These are phyloP conservation scores for Apotomis turbidana DNA, from an alignment of 2,888 invertebrate genomes.

Conservation along the genomic window DNA sequence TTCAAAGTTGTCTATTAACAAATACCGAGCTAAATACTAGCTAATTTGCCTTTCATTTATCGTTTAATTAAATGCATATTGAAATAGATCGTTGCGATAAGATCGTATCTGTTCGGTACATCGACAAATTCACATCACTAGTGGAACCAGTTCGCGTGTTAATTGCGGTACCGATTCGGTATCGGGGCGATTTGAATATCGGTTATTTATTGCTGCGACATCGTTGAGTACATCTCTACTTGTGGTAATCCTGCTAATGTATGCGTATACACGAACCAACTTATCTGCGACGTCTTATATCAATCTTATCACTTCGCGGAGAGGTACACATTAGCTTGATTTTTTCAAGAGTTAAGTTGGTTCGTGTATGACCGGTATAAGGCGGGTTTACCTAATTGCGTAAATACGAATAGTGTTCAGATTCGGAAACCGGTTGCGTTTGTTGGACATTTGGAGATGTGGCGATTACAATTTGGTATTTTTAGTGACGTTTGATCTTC, in stretches of 20 bases:
- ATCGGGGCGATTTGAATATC: constrained; percentile 81
- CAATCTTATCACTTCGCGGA: background rate
- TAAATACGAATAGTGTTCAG: constrained; percentile 29
- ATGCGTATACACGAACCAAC: constrained; percentile 57
- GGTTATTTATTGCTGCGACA: constrained; percentile 78
- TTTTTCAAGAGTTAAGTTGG: background rate
- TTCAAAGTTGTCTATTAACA: background rate
- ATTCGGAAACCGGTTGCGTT: constrained; percentile 23
- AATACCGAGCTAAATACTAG: constrained; percentile 9
- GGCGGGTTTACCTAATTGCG: constrained; percentile 39
- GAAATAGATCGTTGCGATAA: constrained; percentile 5
- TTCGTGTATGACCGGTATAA: constrained; percentile 26
- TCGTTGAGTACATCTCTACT: constrained; percentile 72
- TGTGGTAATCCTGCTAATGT: constrained; percentile 70
- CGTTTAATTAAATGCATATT: constrained; percentile 16
- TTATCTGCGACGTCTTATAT: background rate
- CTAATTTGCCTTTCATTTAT: constrained; percentile 26
- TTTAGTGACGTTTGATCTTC: constrained; percentile 1
- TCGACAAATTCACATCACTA: constrained; percentile 58
- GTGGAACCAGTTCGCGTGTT: constrained; percentile 76
- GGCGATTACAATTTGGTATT: constrained; percentile 16
- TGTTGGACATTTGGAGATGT: constrained; percentile 11
- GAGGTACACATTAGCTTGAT: background rate
- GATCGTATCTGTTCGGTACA: constrained; percentile 22
- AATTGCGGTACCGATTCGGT: constrained; percentile 83